Evolutionary conservation across 2,113 vertebrate genomes (phyloP), one percentile per base, ranked within the genome.

Genomic region (Pangasianodon gigas): DNA sequence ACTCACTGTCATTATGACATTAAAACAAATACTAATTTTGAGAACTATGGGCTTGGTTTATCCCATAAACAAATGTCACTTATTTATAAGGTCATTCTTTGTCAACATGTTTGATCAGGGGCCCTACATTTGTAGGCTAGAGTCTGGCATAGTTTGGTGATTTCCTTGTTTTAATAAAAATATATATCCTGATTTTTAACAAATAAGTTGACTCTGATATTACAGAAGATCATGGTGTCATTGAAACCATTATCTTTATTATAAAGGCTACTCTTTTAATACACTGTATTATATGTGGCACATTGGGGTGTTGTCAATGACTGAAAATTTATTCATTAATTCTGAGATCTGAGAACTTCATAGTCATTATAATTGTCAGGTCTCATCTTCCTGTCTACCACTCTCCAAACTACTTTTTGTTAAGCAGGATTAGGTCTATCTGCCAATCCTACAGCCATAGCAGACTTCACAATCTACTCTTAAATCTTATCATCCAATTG

Each of bases 291-390:
- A 74, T 56, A 19, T 52, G 29, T 18, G 26, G 7, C 6, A 26
- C 24, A 52, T 19, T 56, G 21, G 18, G 24, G 11, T 26, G 44
- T 58, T 24, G 41, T 58, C 51, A 58, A 14, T 77, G 32, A 56
- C 69, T 60, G 32, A 77, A 44, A 87, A 26, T 26, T 14, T 86
- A 48, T 14, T 46, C 48, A 86, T 86, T 86, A 37, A 37, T 44
- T 19, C 51, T 46, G 24, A 58, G 52, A 37, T 19, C 51, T 46
- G 24, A 58, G 52, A 37, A 58, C 51, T 44, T 74, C 52, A 29
- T 58, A 52, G 69, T 56, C 51, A 37, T 75, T 87, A 48, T 52
- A 71, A 86, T 74, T n/a, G 24, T 29, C 86, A 44, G 74, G 16
- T 62, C 54, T 44, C 26, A 29, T 26, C 26, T 46, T 4, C 5